Percentiles rank a stretch among this genome's conserved stretches.
phyloP scores from a whole-genome alignment of 2,888 invertebrate species.

The Mamestra brassicae region DNA sequence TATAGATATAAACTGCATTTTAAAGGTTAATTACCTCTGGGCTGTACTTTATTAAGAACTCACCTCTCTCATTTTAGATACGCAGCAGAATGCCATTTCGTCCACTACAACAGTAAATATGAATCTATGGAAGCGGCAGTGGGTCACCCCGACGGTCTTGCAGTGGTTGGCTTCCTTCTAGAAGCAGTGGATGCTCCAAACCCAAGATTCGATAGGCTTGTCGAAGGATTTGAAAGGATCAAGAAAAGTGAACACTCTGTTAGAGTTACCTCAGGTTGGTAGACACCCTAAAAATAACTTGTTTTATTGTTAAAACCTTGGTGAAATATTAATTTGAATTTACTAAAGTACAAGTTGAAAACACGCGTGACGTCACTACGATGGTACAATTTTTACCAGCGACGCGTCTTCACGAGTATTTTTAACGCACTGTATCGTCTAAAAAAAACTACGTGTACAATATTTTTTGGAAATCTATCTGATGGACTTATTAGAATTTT shows the following conservation, averaged over 20 bases:
- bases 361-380: no score
- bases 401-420: no score
- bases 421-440: no score
- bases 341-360: no score
- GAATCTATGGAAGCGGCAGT: constrained; percentile 92
- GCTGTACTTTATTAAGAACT: background rate
- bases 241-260: constrained; percentile 82
- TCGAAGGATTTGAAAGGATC: constrained; percentile 88
- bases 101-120: constrained; percentile 94
- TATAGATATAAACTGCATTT: background rate
- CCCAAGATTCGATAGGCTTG: constrained; percentile 91
- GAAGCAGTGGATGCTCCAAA: constrained; percentile 91
- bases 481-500: no score
- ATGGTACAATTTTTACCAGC: no score
- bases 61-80: constrained; percentile 82
- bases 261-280: constrained; percentile 81
- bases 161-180: constrained; percentile 93
- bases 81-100: constrained; percentile 95
- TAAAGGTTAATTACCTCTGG: background rate
- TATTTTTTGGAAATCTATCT: no score
- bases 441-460: no score
- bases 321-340: no score
- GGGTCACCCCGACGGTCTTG: constrained; percentile 93
- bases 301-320: no score
- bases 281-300: no score